These are phyloP conservation scores for Myotis daubentonii DNA, from an alignment of 2,797 vertebrate genomes.

Conservation along the genomic window DNA sequence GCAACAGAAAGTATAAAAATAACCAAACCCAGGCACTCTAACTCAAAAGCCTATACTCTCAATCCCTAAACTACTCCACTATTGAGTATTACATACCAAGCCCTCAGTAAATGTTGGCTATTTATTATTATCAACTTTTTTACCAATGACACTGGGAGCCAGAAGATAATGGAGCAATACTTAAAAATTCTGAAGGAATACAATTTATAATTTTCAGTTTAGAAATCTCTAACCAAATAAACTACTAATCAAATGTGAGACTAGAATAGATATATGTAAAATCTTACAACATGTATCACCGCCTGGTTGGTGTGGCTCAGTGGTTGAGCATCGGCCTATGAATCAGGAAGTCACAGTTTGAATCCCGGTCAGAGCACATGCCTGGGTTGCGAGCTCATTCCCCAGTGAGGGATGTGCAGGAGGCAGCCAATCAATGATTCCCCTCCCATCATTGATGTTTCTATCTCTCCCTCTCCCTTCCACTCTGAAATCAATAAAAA, in stretches of 20 bases:
- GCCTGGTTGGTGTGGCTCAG: background rate
- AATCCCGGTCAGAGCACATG: background rate
- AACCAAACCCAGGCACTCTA: background rate
- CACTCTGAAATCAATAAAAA: background rate
- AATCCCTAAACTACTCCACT: background rate
- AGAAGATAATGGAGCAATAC: background rate
- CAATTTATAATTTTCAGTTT: too few species aligned
- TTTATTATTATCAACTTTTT: background rate
- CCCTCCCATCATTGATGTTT: background rate
- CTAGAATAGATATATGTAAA: too few species aligned
- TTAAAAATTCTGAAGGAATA: slow-evolving; percentile 21
- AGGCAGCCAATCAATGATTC: background rate
- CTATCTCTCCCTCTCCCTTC: background rate
- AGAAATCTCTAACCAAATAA: too few species aligned
- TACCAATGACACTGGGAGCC: background rate
- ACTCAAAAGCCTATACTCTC: background rate
- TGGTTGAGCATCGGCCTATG: background rate
- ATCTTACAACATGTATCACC: too few species aligned
- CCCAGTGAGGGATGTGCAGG: background rate
- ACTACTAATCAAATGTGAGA: too few species aligned
- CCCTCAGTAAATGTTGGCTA: background rate
- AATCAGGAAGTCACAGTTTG: background rate
- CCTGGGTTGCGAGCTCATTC: background rate
- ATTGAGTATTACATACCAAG: background rate
- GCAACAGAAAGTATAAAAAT: slow-evolving; percentile 30